Evolutionary conservation across 2,888 invertebrate genomes (phyloP).

Genomic region (Apoda limacodes): DNA sequence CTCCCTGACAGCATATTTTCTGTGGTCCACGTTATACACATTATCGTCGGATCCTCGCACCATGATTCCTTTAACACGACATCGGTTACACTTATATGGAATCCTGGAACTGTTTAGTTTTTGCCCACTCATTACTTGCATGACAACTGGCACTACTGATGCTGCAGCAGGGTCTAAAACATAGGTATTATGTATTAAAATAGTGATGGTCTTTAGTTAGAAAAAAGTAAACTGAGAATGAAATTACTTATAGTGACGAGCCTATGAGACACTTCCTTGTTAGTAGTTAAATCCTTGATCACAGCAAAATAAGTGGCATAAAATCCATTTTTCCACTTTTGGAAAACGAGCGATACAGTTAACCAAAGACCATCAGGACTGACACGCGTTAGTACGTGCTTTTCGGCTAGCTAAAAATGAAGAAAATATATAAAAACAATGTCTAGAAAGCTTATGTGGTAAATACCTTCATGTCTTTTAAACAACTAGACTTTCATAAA

Average conservation of each 20-base stretch:
- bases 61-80: slow-evolving; percentile 24
- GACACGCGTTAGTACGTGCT: neutral
- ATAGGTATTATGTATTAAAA: neutral
- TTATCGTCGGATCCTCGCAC: slow-evolving; percentile 24
- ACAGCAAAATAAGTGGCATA: slow-evolving; percentile 16
- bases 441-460: no score
- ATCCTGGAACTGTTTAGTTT: slow-evolving; percentile 23
- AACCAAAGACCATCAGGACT: slow-evolving; percentile 8
- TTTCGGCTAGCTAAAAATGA: neutral
- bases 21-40: slow-evolving; percentile 30
- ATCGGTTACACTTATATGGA: slow-evolving; percentile 26
- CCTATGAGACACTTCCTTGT: slow-evolving; percentile 1
- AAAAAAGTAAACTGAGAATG: slow-evolving; percentile 5
- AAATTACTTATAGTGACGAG: neutral
- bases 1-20: slow-evolving; percentile 25
- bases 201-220: slow-evolving; percentile 13
- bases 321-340: slow-evolving; percentile 11
- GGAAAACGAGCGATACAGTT: slow-evolving; percentile 16
- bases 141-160: slow-evolving; percentile 7
- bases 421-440: no score
- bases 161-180: slow-evolving; percentile 23
- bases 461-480: no score
- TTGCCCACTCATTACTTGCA: slow-evolving; percentile 29
- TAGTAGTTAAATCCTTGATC: slow-evolving; percentile 7
- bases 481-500: no score